Evolutionary conservation across 1,140 invertebrate genomes (phyloP).

Genomic region (Ips nitidus): DNA sequence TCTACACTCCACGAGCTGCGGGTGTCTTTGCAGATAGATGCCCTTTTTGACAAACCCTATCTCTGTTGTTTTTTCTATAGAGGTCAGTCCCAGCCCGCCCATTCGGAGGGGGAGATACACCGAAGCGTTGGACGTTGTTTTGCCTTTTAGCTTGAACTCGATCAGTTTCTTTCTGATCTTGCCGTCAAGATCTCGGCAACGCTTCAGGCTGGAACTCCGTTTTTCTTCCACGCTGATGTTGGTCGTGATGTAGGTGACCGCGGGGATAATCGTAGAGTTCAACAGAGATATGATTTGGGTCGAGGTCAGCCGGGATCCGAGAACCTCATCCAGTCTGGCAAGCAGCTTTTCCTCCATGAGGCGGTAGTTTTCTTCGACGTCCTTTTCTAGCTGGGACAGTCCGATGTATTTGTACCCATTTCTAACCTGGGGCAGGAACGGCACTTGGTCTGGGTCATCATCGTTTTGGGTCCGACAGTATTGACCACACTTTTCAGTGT

Average conservation of each 20-base stretch:
- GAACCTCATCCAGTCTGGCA: no score
- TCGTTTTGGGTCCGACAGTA: constrained; percentile 15
- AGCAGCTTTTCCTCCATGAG: no score
- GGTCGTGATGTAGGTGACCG: constrained; percentile 19
- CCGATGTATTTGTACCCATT: no score
- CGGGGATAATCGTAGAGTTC: constrained; percentile 35
- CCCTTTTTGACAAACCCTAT: constrained; percentile 19
- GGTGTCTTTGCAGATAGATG: constrained; percentile 26
- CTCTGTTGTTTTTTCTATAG: constrained; percentile 33
- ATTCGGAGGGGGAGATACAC: constrained; percentile 24
- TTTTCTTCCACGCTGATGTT: constrained; percentile 32
- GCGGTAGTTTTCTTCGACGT: no score
- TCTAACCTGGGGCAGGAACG: no score
- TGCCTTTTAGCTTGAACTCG: no score
- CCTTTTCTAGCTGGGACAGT: no score
- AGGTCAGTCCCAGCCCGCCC: constrained; percentile 34
- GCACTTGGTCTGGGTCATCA: constrained; percentile 24
- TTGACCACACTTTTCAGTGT: constrained; percentile 35
- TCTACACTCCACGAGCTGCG: constrained; percentile 30
- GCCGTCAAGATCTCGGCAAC: constrained; percentile 32
- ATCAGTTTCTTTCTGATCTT: constrained; percentile 36
- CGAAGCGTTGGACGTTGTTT: no score
- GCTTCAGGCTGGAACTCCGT: constrained; percentile 31
- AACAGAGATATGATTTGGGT: constrained; percentile 31
- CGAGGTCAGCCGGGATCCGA: constrained; percentile 35